Conservation (phyloP, 2,113 vertebrate genomes). For the Sphyrna mokarran region DNA sequence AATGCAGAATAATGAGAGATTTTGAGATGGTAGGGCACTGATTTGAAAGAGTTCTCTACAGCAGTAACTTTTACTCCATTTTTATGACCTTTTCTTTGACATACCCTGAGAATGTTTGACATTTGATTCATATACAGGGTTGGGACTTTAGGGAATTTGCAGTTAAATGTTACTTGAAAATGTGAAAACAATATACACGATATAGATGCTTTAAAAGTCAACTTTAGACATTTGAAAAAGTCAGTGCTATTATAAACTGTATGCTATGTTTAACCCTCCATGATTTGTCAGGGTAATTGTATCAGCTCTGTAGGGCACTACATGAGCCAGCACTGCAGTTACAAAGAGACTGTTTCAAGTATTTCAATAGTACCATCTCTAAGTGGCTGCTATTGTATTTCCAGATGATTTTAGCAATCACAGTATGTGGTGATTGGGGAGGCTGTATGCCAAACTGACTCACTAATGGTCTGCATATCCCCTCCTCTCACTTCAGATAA, state of each 20-base stretch:
- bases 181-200: not conserved
- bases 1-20: not conserved
- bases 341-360: not conserved
- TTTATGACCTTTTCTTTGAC: not conserved
- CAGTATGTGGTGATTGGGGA: not conserved
- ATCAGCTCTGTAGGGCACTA: not conserved
- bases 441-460: not conserved
- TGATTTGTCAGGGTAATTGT: slow-evolving; percentile 26
- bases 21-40: not conserved
- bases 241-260: not conserved
- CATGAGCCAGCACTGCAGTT: not conserved
- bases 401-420: slow-evolving; percentile 23
- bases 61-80: not conserved
- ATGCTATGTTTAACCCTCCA: not conserved
- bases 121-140: not conserved
- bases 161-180: slow-evolving; percentile 9
- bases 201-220: slow-evolving; percentile 17
- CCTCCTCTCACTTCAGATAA: not conserved
- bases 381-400: not conserved
- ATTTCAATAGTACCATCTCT: not conserved
- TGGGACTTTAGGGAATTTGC: not conserved
- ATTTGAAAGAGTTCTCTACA: not conserved
- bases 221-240: not conserved
- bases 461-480: not conserved
- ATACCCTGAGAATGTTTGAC: not conserved